Base-by-base conservation (phyloP, 2,888 invertebrate genomes). In the Cyaniris semiargus region DNA sequence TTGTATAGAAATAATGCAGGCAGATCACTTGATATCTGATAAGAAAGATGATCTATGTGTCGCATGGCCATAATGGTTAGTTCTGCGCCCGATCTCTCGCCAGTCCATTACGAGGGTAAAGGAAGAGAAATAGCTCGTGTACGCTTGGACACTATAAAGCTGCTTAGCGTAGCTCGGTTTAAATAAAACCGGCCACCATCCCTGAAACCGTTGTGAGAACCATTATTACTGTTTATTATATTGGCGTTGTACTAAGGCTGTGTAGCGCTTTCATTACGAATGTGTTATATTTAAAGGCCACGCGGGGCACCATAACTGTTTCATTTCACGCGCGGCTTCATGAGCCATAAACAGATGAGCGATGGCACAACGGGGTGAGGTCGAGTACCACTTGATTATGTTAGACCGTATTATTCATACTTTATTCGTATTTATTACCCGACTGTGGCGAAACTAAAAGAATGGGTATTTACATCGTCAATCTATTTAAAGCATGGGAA, bases 341-440 rank as follows among this genome's bases (percentile, higher is more conserved):
- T 70, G 34, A 70, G 38, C 70, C 38, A 70, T 70, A 70, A 70
- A 70, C 34, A 70, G n/a, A 70, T 31, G 38, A 34, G n/a, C 31
- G 15, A 70, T 23, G 58, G 10, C 21, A 8, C 58, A 21, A 56
- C 56, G n/a, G 58, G 58, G 58, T 21, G 58, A 10, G 5, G 21
- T 21, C 3, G 21, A 1, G 21, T 60, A 10, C 21, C 21, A 60
- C 21, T 21, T 21, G 58, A 60, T 4, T 60, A 23, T 21, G 21
- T n/a, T 1, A 21, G 5, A 53, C 53, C 53, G 5, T 53, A 53
- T 53, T 15, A 3, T 18, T 15, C 18, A 53, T 53, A 48, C 15
- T 48, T 48, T 15, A 48, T 15, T 48, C 15, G 0, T 48, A 53
- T 53, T 53, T 18, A 53, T 18, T 53, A 15, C 48, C 15, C 48